Evolutionary conservation across 2,888 invertebrate genomes (phyloP), one percentile per base, ranked within the genome.

Genomic region (Cyrtodaria siliqua): DNA sequence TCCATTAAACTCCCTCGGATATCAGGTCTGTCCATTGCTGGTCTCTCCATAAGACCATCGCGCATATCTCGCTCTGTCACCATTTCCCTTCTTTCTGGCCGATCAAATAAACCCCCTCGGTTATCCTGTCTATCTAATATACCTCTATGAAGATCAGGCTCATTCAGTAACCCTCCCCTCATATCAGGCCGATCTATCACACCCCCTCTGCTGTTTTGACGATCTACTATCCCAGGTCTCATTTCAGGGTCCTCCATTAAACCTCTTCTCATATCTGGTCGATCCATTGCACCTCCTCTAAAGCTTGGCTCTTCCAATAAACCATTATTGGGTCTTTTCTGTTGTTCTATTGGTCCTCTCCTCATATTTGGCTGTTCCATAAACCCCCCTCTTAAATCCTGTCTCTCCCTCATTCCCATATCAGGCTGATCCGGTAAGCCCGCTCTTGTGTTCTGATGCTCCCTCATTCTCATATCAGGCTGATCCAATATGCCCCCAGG

Each of bases 131-230:
- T 42, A 8, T 40, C 33, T 24, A 57, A 23, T 24, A 64, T 26
- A 64, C 55, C 26, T 6, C 64, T 49, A n/a, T n/a, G n/a, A n/a
- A n/a, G n/a, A n/a, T n/a, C n/a, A 18, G 18, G 49, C 18, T 57
- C 66, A n/a, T n/a, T n/a, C n/a, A n/a, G n/a, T n/a, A n/a, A n/a
- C n/a, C n/a, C n/a, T n/a, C n/a, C n/a, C n/a, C n/a, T n/a, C n/a
- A n/a, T n/a, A n/a, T n/a, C n/a, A n/a, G n/a, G 3, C 47, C 33
- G n/a, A n/a, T n/a, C n/a, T n/a, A n/a, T n/a, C n/a, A n/a, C n/a
- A n/a, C n/a, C n/a, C n/a, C n/a, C n/a, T n/a, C n/a, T n/a, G n/a
- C n/a, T n/a, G n/a, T n/a, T n/a, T n/a, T n/a, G n/a, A n/a, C n/a
- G n/a, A n/a, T n/a, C n/a, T n/a, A n/a, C n/a, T n/a, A n/a, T n/a